Base-by-base conservation (phyloP, 1,140 invertebrate genomes). In the Pseudomyrmex sp. region DNA sequence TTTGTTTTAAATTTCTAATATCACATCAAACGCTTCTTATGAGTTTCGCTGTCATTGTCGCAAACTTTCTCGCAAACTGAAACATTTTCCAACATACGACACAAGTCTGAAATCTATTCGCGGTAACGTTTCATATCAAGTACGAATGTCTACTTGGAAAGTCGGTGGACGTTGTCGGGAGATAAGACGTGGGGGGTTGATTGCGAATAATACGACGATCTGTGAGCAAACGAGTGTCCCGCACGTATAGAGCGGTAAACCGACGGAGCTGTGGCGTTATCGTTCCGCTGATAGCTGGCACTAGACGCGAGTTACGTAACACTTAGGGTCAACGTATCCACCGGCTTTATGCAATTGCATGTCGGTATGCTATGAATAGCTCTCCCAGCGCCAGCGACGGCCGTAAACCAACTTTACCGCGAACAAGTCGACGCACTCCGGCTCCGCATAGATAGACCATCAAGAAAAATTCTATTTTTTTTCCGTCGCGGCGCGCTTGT, bases 261-360 rank as follows among this genome's bases (percentile, higher is more conserved):
- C 76, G 46, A 58, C 76, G 66, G 48, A 61, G 46, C 15, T 20
- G 52, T 50, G 56, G 84, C 76, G 88, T 91, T 90, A 91, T 91
- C 92, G 89, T 90, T 91, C 70, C 86, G 87, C 87, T 89, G 92
- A 92, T 93, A 92, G 90, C 85, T 88, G 88, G 85, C 89, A 89
- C 89, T 92, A 93, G 92, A 93, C 90, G 83, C 83, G 80, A 88
- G 74, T 94, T 94, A 92, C 93, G 90, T 93, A 94, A 93, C 88
- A 87, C 86, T 84, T 91, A 92, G 92, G 93, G 93, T 94, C 93
- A 94, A 93, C 89, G 93, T 92, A 93, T 93, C 93, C 92, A 91
- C 87, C 84, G 85, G 89, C 90, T 93, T 94, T 93, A 93, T 93
- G 93, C 93, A 93, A 93, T 94, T 94, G 93, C 93, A 93, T 89